A percentile compares a stretch with the other conserved stretches of the same genome.
Evolutionary conservation across 2,888 invertebrate species (phyloP).

Genomic region (Encarsia formosa): DNA sequence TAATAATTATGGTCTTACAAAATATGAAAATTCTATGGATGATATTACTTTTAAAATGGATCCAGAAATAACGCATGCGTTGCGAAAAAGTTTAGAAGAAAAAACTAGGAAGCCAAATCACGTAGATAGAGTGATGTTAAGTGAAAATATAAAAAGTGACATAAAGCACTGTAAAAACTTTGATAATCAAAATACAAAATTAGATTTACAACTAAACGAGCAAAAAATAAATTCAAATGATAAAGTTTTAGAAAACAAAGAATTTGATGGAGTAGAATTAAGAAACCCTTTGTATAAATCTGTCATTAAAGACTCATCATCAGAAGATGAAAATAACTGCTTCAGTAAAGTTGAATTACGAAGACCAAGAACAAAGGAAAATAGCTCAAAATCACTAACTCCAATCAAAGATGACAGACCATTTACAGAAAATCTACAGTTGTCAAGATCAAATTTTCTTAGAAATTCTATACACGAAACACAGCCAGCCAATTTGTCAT

Average conservation of each 20-base stretch:
- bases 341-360: constrained; percentile 5
- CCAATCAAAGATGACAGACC: too few species aligned
- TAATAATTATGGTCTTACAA: constrained; percentile 39
- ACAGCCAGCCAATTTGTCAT: constrained; percentile 12
- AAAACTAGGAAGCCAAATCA: constrained; percentile 22
- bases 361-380: constrained; percentile 7
- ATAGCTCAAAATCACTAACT: too few species aligned
- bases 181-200: constrained; percentile 2
- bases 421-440: constrained; percentile 20
- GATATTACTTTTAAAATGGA: constrained; percentile 43
- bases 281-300: constrained; percentile 35
- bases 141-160: too few species aligned
- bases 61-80: constrained; percentile 38
- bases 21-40: constrained; percentile 38
- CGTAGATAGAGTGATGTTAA: too few species aligned
- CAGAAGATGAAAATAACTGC: constrained; percentile 2
- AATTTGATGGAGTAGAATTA: constrained; percentile 43
- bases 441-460: constrained; percentile 23
- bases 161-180: constrained; percentile 1
- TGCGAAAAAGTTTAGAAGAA: constrained; percentile 34
- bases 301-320: background rate
- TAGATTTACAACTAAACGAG: constrained; percentile 6
- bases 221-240: constrained; percentile 20
- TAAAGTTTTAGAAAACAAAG: constrained; percentile 30
- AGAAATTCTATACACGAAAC: constrained; percentile 25